Percentiles rank a stretch among this genome's conserved stretches.
Evolutionary conservation across 2,797 vertebrate genomes (phyloP).

Genomic region (Babyrousa celebensis): DNA sequence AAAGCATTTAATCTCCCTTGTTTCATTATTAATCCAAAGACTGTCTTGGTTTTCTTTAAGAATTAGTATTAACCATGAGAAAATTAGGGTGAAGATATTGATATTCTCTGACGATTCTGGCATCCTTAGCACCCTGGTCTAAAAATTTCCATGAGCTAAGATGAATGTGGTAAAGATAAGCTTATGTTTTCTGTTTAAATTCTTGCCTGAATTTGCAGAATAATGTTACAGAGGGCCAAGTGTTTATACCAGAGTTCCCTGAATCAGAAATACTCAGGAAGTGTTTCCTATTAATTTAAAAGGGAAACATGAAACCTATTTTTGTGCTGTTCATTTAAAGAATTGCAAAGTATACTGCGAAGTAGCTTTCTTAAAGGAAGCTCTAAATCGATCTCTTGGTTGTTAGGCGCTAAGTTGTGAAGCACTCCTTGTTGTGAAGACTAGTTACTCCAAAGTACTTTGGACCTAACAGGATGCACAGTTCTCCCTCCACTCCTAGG

Average conservation of each 20-base stretch:
- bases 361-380: not conserved
- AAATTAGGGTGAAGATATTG: not conserved
- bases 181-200: not conserved
- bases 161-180: not conserved
- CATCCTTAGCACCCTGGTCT: not conserved
- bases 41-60: slow-evolving; percentile 40
- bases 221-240: not conserved
- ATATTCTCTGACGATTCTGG: not conserved
- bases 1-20: slow-evolving; percentile 12
- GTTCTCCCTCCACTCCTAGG: not conserved
- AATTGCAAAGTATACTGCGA: not conserved
- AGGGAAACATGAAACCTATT: not conserved
- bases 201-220: not conserved
- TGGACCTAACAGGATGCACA: not conserved
- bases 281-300: slow-evolving; percentile 6
- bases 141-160: not conserved
- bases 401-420: not conserved
- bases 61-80: slow-evolving; percentile 2
- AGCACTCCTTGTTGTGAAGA: not conserved
- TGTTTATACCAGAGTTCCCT: not conserved
- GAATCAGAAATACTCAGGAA: not conserved
- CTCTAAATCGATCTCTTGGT: slow-evolving; percentile 14
- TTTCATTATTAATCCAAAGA: slow-evolving; percentile 49
- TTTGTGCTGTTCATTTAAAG: slow-evolving; percentile 31
- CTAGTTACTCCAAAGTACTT: not conserved